Evolutionary conservation across 2,888 invertebrate species (phyloP), one percentile per base, ranked within the genome.

Genomic region (Agriopis aurantiaria): DNA sequence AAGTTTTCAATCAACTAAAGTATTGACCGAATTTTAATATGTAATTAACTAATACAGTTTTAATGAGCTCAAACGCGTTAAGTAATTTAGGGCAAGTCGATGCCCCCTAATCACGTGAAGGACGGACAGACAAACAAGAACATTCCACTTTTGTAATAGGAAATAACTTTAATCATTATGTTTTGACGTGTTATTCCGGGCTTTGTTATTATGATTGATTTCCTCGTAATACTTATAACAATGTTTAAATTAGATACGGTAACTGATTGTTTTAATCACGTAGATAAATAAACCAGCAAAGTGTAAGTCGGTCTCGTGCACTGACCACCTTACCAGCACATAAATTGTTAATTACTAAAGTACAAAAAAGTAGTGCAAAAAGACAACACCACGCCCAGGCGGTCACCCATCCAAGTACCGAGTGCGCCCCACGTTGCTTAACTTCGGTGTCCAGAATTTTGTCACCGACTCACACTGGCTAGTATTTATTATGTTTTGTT

Each of bases 101-200:
- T 84, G 88, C 83, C 84, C 88, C 83, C 79, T 91, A 91, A 92
- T 90, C 82, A 85, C 78, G 85, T 90, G 91, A 92, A 92, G 92
- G 92, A 88, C 91, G 87, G 82, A 79, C 80, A 83, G 81, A 66
- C 62, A 40, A 52, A 61, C 43, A 62, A 12, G 43, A 59, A 82
- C 76, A 79, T 79, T 79, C 79, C 77, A 72, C 23, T 69, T 43
- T 33, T n/a, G 49, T 12, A 46, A 58, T 63, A 46, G 8, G 75
- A 73, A 79, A 80, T 79, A 72, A 74, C 74, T 75, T 49, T 56
- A 43, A 17, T 65, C 40, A 64, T 46, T 57, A 17, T 61, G 40
- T 60, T 61, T 43, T 23, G 52, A 61, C 61, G 52, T 52, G 43
- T 41, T 52, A 46, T 48, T 41, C 14, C 14, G 7, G 5, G 14